These are phyloP conservation scores for Podabrus alpinus DNA, from an alignment of 2,888 invertebrate species.

Conservation along the genomic window DNA sequence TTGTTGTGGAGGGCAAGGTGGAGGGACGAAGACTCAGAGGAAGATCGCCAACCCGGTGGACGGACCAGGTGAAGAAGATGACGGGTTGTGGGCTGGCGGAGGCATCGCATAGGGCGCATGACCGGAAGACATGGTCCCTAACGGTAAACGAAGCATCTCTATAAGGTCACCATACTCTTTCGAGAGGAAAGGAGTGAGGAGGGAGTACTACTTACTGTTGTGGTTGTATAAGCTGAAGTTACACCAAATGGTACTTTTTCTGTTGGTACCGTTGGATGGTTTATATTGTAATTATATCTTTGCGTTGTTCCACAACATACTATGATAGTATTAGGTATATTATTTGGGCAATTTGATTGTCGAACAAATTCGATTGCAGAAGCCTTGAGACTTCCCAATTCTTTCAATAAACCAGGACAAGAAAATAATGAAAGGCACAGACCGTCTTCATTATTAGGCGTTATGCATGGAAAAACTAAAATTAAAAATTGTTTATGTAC, in stretches of 20 bases:
- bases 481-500: not conserved
- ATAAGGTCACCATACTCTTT: too few relatives aligned
- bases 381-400: not conserved
- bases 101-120: too few relatives aligned
- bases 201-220: not conserved
- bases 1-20: too few relatives aligned
- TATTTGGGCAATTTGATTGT: not conserved
- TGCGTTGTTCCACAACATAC: not conserved
- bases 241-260: not conserved
- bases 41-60: too few relatives aligned
- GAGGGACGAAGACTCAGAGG: too few relatives aligned
- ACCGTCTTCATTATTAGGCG: not conserved
- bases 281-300: not conserved
- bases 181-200: too few relatives aligned
- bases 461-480: not conserved
- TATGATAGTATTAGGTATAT: not conserved
- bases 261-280: not conserved
- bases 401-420: not conserved
- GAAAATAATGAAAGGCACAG: not conserved
- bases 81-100: too few relatives aligned
- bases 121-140: too few relatives aligned
- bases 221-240: not conserved
- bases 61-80: too few relatives aligned
- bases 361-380: not conserved
- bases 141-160: too few relatives aligned